Base-by-base conservation (phyloP, 2,797 vertebrate species). In the Echiichthys vipera region DNA sequence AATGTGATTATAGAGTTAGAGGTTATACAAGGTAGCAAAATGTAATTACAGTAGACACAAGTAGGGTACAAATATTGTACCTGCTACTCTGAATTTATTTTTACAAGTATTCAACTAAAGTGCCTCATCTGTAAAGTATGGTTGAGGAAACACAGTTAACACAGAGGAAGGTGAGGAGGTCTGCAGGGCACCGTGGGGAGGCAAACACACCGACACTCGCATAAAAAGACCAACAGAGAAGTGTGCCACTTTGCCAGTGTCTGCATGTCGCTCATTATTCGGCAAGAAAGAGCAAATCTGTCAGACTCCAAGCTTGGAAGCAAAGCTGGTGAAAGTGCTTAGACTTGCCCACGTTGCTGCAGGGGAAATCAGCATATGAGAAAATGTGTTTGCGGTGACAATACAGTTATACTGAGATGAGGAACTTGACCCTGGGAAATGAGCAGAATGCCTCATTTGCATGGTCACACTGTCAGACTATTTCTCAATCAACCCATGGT, bases 351-450 rank as follows among this genome's bases (percentile, higher is more conserved):
- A 30, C 36, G 25, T 68, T 7, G 82, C 91, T 77, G 43, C 39
- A 78, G 75, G 86, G 85, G 76, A 84, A 88, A 79, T 45, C 49
- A 77, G 73, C 50, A 22, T 77, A 86, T 85, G 84, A 84, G 78
- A 87, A 85, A 87, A 74, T 73, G 73, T 68, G 76, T 75, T 59
- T 70, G 77, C 53, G 70, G 71, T 83, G 84, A 81, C 20, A 18
- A 66, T 69, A 59, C 50, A 50, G 70, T 71, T 80, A 76, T n/a
- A 86, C 46, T 59, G 68, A 89, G 78, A 93, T 86, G 86, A 25
- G 89, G 92, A 93, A 93, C 82, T 90, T 80, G 76, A 90, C 87
- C 86, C 89, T 93, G 92, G 88, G 91, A 93, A 92, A 86, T 7
- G 55, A 78, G 55, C 67, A 34, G 25, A 7, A 34, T 46, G 63